A percentile compares a stretch with the other conserved stretches of the same genome.
phyloP scores from a whole-genome alignment of 2,797 vertebrate genomes.

The Taeniopygia guttata region DNA sequence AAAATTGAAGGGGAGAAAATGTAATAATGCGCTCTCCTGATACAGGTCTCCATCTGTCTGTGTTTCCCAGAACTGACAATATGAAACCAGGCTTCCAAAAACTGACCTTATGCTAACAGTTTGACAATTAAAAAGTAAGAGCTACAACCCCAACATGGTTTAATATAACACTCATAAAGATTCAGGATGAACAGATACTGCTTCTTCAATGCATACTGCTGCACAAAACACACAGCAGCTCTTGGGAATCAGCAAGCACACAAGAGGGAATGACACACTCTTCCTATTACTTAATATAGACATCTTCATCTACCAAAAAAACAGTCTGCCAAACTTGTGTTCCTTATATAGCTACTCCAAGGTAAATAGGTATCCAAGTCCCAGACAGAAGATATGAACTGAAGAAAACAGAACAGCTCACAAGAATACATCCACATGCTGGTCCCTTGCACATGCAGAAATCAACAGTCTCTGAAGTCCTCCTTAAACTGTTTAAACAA shows the following conservation, averaged over 20 bases:
- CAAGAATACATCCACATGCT: background rate
- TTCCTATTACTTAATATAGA: conserved; percentile 53
- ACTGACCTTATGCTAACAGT: background rate
- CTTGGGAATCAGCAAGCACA: background rate
- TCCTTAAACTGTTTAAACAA: background rate
- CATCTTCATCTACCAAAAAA: conserved; percentile 17
- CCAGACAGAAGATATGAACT: background rate
- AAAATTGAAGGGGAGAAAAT: background rate
- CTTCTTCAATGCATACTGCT: background rate
- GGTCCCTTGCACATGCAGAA: background rate
- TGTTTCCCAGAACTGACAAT: background rate
- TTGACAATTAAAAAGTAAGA: background rate
- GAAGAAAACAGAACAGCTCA: background rate
- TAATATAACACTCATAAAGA: background rate
- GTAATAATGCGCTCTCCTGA: background rate
- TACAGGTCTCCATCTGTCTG: background rate
- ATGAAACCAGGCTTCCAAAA: background rate
- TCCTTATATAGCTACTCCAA: conserved; percentile 36
- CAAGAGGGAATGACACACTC: background rate
- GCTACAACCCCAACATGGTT: background rate
- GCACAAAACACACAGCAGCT: fast-evolving
- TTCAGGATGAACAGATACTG: background rate
- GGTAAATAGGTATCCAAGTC: background rate
- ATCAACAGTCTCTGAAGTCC: background rate
- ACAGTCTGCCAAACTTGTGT: background rate